Evolutionary conservation across 1,140 invertebrate genomes (phyloP), one percentile per base, ranked within the genome.

Genomic region (Bombus vancouverensis): DNA sequence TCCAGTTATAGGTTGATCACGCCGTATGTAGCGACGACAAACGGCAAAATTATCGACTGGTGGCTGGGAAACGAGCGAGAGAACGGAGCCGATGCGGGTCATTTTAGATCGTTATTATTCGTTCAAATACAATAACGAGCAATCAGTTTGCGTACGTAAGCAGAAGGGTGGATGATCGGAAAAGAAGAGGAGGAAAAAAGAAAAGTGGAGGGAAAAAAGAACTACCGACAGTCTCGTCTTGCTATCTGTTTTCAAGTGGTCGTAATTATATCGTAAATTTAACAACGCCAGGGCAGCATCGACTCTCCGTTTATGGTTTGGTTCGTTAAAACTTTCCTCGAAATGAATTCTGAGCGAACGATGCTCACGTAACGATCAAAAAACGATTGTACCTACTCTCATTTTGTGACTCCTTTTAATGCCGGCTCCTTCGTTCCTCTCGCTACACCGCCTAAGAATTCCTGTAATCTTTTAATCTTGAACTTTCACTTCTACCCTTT

Each of bases 241-340:
- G 32, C 42, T 65, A 65, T 42, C 47, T 42, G 34, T 82, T 42
- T 28, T 39, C 2, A 62, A 34, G 47, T 74, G 70, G 15, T 37
- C 53, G 71, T 62, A 42, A 74, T 73, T 82, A 62, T 74, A 44
- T 44, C n/a, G 80, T 82, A 74, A 82, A 82, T 74, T 73, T 65
- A 73, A 62, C 57, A 73, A 82, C 53, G 13, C 8, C 5, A 32
- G 39, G 12, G 37, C 53, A 34, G 22, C 57, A 10, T 74, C 53
- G 53, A 72, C 28, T 25, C 39, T 28, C 70, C 32, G 53, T 65
- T 82, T 82, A 74, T 82, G 37, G 80, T 22, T 44, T 15, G 39
- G 70, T 44, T 74, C 80, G 70, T 82, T 82, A 82, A 74, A 74
- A 74, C 70, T 82, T 82, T 82, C 71, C 80, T 57, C 71, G 80